These are phyloP conservation scores for Tragopan temminckii DNA, from an alignment of 2,797 vertebrate species.

Conservation along the genomic window DNA sequence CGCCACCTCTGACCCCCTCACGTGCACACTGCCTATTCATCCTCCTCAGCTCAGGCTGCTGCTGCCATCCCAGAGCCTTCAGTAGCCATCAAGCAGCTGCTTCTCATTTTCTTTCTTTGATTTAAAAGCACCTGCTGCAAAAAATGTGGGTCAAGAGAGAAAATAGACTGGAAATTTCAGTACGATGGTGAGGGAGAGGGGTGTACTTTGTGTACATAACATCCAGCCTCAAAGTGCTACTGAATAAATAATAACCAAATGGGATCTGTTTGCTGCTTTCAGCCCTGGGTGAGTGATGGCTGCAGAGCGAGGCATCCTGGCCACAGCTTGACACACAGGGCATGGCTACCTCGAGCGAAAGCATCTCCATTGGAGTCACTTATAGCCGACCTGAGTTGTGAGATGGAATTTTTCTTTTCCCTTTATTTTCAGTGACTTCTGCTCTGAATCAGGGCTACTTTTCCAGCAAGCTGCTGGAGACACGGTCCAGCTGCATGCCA, in stretches of 20 bases:
- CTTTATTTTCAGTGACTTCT: neutral
- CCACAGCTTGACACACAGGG: neutral
- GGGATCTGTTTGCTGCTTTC: neutral
- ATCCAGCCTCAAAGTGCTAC: neutral
- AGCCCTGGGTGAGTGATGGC: neutral
- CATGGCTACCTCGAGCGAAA: neutral
- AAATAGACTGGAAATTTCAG: neutral
- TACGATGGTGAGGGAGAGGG: neutral
- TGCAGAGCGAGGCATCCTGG: neutral
- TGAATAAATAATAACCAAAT: neutral
- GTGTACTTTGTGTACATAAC: neutral
- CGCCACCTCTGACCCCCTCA: constrained; percentile 57
- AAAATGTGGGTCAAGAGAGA: neutral
- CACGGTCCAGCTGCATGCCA: neutral
- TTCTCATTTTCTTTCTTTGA: neutral
- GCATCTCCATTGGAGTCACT: neutral
- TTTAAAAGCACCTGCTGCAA: constrained; percentile 13
- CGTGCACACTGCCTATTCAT: constrained; percentile 6
- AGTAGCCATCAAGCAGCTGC: constrained; percentile 16
- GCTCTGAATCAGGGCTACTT: neutral
- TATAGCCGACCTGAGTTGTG: neutral
- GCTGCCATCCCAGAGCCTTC: constrained; percentile 11
- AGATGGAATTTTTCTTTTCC: neutral
- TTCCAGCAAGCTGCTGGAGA: neutral
- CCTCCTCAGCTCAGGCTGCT: neutral